Conservation (phyloP, 2,888 invertebrate species). For the Melipona beecheii region DNA sequence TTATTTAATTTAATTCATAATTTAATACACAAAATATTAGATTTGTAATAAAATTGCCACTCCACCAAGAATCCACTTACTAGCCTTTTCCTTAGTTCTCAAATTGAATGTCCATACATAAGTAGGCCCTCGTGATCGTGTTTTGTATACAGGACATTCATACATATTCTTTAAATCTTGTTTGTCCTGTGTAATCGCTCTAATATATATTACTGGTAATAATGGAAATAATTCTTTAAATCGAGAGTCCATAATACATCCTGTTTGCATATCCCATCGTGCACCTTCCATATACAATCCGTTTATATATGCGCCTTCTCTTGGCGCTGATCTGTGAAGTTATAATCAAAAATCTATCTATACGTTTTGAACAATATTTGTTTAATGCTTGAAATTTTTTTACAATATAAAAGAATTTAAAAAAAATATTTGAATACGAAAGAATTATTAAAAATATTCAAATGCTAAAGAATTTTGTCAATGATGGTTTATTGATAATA, state of each 20-base stretch:
- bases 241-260: slow-evolving; percentile 92
- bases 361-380: background rate
- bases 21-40: slow-evolving; percentile 78
- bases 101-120: slow-evolving; percentile 98
- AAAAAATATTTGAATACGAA: no score
- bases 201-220: slow-evolving; percentile 95
- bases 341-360: background rate
- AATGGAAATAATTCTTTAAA: slow-evolving; percentile 95
- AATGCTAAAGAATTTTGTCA: background rate
- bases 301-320: slow-evolving; percentile 96
- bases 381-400: no score
- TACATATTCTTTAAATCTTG: slow-evolving; percentile 94
- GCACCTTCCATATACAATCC: slow-evolving; percentile 97
- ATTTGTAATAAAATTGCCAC: slow-evolving; percentile 95
- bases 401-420: no score
- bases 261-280: slow-evolving; percentile 93
- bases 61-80: slow-evolving; percentile 97
- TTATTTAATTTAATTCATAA: background rate
- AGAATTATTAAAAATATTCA: no score
- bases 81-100: slow-evolving; percentile 93
- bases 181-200: slow-evolving; percentile 94
- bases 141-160: slow-evolving; percentile 97
- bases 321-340: slow-evolving; percentile 88
- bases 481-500: background rate
- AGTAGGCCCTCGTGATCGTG: slow-evolving; percentile 93